Percentiles rank a stretch among this genome's conserved stretches.
Conservation (phyloP, 2,888 invertebrate species). For the Hybos culiciformis region DNA sequence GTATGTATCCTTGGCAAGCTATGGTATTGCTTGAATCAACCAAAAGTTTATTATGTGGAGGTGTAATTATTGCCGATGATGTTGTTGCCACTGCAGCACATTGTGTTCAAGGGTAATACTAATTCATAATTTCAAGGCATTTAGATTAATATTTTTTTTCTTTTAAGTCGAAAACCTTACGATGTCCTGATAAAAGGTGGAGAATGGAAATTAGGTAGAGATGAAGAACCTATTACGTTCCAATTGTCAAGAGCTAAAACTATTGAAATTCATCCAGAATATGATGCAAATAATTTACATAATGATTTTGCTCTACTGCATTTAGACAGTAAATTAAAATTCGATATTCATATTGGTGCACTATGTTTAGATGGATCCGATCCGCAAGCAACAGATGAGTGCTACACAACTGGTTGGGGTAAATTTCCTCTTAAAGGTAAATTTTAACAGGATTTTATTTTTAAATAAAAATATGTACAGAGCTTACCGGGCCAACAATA, state of each 20-base stretch:
- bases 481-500: background rate
- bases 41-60: slow-evolving; percentile 62
- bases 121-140: background rate
- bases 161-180: slow-evolving; percentile 42
- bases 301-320: slow-evolving; percentile 62
- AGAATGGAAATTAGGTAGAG: slow-evolving; percentile 71
- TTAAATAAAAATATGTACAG: background rate
- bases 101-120: slow-evolving; percentile 58
- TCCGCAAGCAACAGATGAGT: slow-evolving; percentile 41
- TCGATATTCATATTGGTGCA: slow-evolving; percentile 57
- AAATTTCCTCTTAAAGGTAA: slow-evolving; percentile 64
- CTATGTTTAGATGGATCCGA: slow-evolving; percentile 57
- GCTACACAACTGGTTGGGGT: slow-evolving; percentile 74
- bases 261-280: slow-evolving; percentile 57
- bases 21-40: slow-evolving; percentile 62
- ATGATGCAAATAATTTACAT: slow-evolving; percentile 43
- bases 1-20: slow-evolving; percentile 78
- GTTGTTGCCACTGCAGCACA: slow-evolving; percentile 66
- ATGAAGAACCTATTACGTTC: slow-evolving; percentile 66
- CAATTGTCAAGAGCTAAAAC: slow-evolving; percentile 58
- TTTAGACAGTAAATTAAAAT: slow-evolving; percentile 46
- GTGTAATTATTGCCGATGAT: slow-evolving; percentile 60
- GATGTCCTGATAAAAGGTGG: slow-evolving; percentile 66
- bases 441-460: slow-evolving; percentile 19
- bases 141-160: background rate